phyloP scores from a whole-genome alignment of 2,113 vertebrate species.

The Martes martes region DNA sequence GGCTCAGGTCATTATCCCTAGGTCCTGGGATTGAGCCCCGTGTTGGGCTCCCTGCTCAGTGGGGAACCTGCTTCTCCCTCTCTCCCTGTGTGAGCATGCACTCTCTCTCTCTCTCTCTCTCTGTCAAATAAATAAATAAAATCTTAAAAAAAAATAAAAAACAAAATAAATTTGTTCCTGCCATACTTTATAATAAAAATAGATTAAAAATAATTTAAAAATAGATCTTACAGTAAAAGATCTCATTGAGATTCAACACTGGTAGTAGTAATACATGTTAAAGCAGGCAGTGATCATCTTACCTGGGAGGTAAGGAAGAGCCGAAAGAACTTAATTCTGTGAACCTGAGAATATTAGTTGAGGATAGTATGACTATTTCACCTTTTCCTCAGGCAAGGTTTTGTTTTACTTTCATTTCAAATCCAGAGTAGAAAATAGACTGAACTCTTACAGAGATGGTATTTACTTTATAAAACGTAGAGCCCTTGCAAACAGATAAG shows the following conservation, averaged over 20 bases:
- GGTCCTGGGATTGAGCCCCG: too few species aligned
- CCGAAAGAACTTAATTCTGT: neutral
- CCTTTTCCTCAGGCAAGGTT: neutral
- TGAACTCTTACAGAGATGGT: neutral
- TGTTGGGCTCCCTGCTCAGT: too few species aligned
- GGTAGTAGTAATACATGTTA: neutral
- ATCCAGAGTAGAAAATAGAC: slow-evolving; percentile 21
- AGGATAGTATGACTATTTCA: neutral
- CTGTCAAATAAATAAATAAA: neutral
- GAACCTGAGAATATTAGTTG: neutral
- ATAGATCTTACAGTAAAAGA: neutral
- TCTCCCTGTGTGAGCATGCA: too few species aligned
- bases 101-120: neutral
- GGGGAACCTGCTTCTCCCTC: too few species aligned
- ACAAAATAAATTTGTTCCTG: neutral
- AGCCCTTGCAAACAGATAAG: slow-evolving; percentile 12
- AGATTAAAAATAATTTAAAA: neutral
- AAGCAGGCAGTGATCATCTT: neutral
- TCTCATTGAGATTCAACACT: neutral
- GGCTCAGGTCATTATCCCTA: too few species aligned
- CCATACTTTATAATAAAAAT: neutral
- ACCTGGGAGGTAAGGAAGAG: neutral
- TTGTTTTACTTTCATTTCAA: slow-evolving; percentile 45
- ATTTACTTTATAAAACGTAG: slow-evolving; percentile 34
- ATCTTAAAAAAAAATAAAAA: neutral